Base-by-base conservation (phyloP, 2,113 vertebrate species). In the Pseudopodoces humilis region DNA sequence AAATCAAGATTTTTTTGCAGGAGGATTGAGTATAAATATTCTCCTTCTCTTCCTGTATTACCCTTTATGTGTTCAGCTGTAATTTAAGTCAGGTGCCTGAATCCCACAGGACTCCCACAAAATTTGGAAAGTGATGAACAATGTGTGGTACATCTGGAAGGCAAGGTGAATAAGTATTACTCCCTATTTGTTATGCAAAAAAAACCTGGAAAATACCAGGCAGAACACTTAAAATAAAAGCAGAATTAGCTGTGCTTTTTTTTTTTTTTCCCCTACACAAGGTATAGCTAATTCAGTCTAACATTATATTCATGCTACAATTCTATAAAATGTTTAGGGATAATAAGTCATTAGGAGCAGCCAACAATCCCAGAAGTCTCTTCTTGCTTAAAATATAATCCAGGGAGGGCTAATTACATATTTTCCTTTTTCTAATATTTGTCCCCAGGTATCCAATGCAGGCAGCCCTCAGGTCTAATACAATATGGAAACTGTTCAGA, bases 251-350 rank as follows among this genome's bases (percentile, higher is more conserved):
- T n/a, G 5, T 7, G 4, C 23, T 49, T 25, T 50, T 1, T 18
- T 22, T 9, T 64, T 16, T 17, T 8, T 20, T 28, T 55, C 16
- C 4, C 3, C 5, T 11, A 35, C 6, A 43, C 0, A 3, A 7
- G 6, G 14, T 39, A 43, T 3, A 71, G 30, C 50, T 43, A 63
- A 74, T 47, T 71, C 23, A 46, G 20, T 33, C 24, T 39, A 77
- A 46, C 8, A 10, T 2, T 9, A 24, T 28, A 52, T 35, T 44
- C 25, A 17, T 13, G 14, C 5, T 47, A 22, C 15, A 15, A 15
- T 60, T 68, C 39, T 25, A 68, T 19, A 69, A 79, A 76, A 46
- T 27, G 0, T 59, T 79, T 11, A 68, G 15, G 44, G 5, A 50
- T 3, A 50, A 13, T 5, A 46, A 7, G 7, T 13, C 33, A 33